phyloP scores from a whole-genome alignment of 2,113 vertebrate species.

The Accipiter virgatus region DNA sequence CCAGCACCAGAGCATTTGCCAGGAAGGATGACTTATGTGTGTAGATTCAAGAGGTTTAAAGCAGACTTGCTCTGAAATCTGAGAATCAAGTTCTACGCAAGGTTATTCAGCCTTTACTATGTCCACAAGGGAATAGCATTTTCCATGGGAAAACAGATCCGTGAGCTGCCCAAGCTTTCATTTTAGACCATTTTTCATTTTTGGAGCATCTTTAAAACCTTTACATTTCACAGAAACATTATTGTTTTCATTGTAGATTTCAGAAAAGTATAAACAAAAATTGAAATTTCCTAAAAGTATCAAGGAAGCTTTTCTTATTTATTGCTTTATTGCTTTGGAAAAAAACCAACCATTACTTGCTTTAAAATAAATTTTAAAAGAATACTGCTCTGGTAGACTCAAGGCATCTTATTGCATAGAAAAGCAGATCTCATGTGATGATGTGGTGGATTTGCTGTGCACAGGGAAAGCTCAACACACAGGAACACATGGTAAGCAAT shows the following conservation, averaged over 20 bases:
- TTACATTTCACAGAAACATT: neutral
- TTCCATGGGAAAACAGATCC: neutral
- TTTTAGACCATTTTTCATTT: neutral
- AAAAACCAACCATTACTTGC: neutral
- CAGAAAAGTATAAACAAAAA: neutral
- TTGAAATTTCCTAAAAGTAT: neutral
- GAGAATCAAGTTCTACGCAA: neutral
- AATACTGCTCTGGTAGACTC: neutral
- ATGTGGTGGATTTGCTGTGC: neutral
- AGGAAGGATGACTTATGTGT: neutral
- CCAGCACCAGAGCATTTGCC: neutral
- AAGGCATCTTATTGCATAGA: neutral
- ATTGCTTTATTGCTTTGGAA: neutral
- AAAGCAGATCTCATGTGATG: neutral
- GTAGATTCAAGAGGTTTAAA: neutral
- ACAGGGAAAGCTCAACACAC: neutral
- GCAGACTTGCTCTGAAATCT: neutral
- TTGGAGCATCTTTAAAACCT: neutral
- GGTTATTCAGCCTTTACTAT: neutral
- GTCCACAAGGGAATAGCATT: neutral
- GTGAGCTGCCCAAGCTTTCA: neutral
- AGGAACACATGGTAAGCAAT: accelerated
- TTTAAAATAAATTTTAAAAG: neutral
- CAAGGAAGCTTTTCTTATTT: neutral
- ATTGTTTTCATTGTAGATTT: neutral